Conservation (phyloP, 1,140 invertebrate species). For the Nixonia krombeini region DNA sequence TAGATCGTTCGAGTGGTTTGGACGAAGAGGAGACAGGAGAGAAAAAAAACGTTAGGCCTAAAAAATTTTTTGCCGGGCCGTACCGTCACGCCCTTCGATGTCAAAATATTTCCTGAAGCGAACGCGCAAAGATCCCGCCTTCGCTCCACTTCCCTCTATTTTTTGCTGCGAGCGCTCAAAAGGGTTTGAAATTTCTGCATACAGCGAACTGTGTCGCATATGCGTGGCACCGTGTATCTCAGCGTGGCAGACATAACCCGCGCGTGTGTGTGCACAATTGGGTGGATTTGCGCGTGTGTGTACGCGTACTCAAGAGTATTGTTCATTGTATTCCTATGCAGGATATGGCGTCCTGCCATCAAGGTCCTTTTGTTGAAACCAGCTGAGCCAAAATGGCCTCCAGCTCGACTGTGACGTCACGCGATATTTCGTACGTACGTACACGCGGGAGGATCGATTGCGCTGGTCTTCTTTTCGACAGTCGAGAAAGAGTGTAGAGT, state of each 20-base stretch:
- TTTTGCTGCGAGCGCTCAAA: conserved; percentile 25
- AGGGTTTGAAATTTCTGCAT: conserved; percentile 50
- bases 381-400: conserved; percentile 71
- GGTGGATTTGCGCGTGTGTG: conserved; percentile 21
- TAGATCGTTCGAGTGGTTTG: no score
- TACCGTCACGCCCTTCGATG: conserved; percentile 57
- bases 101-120: conserved; percentile 66
- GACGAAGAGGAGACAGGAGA: no score
- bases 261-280: conserved; percentile 1
- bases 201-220: no score
- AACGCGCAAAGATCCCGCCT: conserved; percentile 23
- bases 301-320: conserved; percentile 49
- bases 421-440: conserved; percentile 39
- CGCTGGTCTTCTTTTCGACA: conserved; percentile 11
- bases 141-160: conserved; percentile 5
- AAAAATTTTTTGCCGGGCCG: conserved; percentile 36
- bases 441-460: conserved; percentile 44
- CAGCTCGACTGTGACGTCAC: conserved; percentile 57
- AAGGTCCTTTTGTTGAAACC: conserved; percentile 63
- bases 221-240: no score
- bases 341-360: conserved; percentile 66
- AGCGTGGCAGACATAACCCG: background rate
- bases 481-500: background rate
- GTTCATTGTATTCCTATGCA: conserved; percentile 56
- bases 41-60: conserved; percentile 20